A percentile compares a stretch with the other conserved stretches of the same genome.
phyloP scores from a whole-genome alignment of 1,140 invertebrate genomes.

The Drosophila rhopaloa region DNA sequence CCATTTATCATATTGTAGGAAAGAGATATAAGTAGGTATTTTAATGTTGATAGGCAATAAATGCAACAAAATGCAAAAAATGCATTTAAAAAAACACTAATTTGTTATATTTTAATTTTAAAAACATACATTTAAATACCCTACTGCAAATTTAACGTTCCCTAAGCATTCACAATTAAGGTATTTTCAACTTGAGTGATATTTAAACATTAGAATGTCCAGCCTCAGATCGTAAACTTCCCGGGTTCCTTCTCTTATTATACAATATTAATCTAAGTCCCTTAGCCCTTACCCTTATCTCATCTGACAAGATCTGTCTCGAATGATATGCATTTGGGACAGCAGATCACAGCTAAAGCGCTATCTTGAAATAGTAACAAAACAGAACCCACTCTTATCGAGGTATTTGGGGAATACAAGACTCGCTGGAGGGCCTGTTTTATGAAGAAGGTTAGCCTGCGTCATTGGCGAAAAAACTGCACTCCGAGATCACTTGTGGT shows the following conservation, averaged over 20 bases:
- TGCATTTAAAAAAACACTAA: too few relatives aligned
- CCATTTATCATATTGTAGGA: too few relatives aligned
- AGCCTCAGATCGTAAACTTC: conserved; percentile 24
- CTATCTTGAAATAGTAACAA: background rate
- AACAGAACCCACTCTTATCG: background rate
- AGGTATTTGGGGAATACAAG: background rate
- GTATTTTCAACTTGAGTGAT: background rate
- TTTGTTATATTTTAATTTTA: too few relatives aligned
- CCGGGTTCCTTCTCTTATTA: conserved; percentile 5
- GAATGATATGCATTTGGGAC: conserved; percentile 27
- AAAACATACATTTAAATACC: too few relatives aligned
- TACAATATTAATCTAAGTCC: conserved; percentile 1
- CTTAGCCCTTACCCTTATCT: background rate
- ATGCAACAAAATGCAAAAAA: too few relatives aligned
- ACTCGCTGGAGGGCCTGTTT: background rate
- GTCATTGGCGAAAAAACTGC: conserved; percentile 24
- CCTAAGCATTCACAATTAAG: background rate
- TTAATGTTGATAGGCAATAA: too few relatives aligned
- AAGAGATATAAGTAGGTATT: too few relatives aligned
- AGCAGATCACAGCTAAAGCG: conserved; percentile 5
- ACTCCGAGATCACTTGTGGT: conserved; percentile 1
- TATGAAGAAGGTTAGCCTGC: background rate
- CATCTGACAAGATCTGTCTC: conserved; percentile 30
- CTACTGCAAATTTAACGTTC: background rate
- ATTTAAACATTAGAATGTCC: conserved; percentile 5